Evolutionary conservation across 2,888 invertebrate species (phyloP).

Genomic region (Branchellion lobata): DNA sequence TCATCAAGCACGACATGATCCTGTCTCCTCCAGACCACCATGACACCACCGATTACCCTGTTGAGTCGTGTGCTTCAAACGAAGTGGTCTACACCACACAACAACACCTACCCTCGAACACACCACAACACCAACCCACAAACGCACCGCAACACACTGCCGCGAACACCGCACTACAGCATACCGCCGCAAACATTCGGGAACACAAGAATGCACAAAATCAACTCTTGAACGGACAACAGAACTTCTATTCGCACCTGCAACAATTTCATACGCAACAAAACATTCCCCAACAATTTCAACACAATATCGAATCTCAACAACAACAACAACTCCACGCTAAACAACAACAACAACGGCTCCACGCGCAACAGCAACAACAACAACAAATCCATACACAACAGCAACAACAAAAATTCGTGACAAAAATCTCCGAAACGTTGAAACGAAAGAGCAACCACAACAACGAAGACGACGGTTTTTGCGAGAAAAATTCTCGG

Average conservation of each 20-base stretch:
- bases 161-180: not conserved
- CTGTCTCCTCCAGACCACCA: not conserved
- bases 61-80: constrained; percentile 10
- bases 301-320: not conserved
- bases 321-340: not conserved
- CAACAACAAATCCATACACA: not conserved
- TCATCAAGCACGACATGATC: constrained; percentile 24
- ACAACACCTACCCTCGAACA: not conserved
- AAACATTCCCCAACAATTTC: not conserved
- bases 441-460: not conserved
- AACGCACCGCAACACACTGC: not conserved
- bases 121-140: not conserved
- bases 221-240: not conserved
- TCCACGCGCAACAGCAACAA: not conserved
- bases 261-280: not conserved
- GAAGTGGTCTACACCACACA: constrained; percentile 39
- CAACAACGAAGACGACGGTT: not conserved
- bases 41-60: constrained; percentile 7
- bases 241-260: not conserved
- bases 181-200: not conserved
- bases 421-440: not conserved
- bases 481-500: not conserved
- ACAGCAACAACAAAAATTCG: not conserved
- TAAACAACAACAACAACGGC: not conserved
- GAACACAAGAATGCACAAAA: not conserved